Evolutionary conservation across 2,113 vertebrate genomes (phyloP), one percentile per base, ranked within the genome.

Genomic region (Prinia subflava): DNA sequence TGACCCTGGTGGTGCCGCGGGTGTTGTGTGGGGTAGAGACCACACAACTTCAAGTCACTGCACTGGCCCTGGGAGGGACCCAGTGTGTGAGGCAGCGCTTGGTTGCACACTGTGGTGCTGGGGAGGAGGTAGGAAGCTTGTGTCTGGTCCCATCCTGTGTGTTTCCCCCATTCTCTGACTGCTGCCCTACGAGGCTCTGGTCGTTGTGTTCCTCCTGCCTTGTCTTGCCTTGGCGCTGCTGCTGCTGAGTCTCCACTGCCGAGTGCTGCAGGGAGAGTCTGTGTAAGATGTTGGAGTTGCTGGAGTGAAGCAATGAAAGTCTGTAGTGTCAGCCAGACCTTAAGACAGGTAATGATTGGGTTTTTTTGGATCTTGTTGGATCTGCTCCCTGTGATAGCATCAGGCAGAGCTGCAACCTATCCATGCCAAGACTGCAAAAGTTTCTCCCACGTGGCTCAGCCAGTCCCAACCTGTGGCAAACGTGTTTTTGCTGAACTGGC

Each of bases 221-320:
- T 42, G 24, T 13, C 69, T 68, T 62, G 47, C 31, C 47, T 27
- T 50, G 71, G 55, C 53, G 1, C 69, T 31, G 12, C 31, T 60
- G 57, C 0, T 0, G 0, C 0, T 37, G 77, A 68, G 12, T 53
- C 47, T 86, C 12, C 1, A 4, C 31, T 49, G 39, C 82, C 3
- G 3, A 30, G 23, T 6, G 18, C 14, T 0, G 0, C 24, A n/a
- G n/a, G 17, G 33, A 52, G 23, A 15, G 71, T 65, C 57, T 52
- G 5, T 20, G 64, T 31, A 7, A 33, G 31, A 1, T 47, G 65
- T 16, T 78, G 10, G 57, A 39, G 62, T 14, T 27, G 47, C 52
- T 75, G 70, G 14, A 68, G 53, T 35, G 33, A 79, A 71, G 39
- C 57, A 46, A 14, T 24, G 28, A 3, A 47, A n/a, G n/a, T 16